Percentiles rank a stretch among this genome's conserved stretches.
phyloP scores from a whole-genome alignment of 2,113 vertebrate genomes.

The Phylloscopus trochiloides region DNA sequence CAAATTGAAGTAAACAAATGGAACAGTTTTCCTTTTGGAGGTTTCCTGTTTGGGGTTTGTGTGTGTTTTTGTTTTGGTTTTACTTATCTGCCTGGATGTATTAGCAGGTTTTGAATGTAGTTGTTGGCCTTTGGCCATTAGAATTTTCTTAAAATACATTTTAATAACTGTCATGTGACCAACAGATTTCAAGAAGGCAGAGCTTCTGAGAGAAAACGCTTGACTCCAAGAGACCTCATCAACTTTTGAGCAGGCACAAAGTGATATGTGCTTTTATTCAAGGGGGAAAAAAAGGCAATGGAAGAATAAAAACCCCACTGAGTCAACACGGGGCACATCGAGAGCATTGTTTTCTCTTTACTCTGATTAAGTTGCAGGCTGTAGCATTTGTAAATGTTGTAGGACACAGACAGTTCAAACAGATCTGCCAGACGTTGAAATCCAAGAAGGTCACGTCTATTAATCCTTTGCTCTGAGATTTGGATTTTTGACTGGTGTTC shows the following conservation, averaged over 20 bases:
- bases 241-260: neutral
- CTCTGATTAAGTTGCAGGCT: conserved; percentile 38
- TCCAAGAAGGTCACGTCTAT: conserved; percentile 34
- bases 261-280: neutral
- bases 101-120: conserved; percentile 75
- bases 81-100: conserved; percentile 73
- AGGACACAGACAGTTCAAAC: conserved; percentile 35
- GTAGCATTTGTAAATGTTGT: neutral
- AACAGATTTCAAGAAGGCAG: conserved; percentile 51
- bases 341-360: conserved; percentile 48
- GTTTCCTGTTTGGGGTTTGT: conserved; percentile 70
- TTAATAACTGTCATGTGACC: conserved; percentile 58
- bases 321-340: neutral
- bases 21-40: conserved; percentile 78
- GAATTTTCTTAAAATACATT: conserved; percentile 69
- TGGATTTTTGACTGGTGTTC: conserved; percentile 57
- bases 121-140: conserved; percentile 69
- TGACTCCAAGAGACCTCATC: neutral
- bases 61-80: conserved; percentile 46
- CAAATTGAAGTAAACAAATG: conserved; percentile 83
- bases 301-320: neutral
- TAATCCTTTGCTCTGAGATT: conserved; percentile 54
- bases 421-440: conserved; percentile 43
- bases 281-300: rapidly evolving
- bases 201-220: conserved; percentile 8